Percentiles rank a stretch among this genome's conserved stretches.
Evolutionary conservation across 2,113 vertebrate species (phyloP).

Genomic region (Petrocephalus microphthalmus): DNA sequence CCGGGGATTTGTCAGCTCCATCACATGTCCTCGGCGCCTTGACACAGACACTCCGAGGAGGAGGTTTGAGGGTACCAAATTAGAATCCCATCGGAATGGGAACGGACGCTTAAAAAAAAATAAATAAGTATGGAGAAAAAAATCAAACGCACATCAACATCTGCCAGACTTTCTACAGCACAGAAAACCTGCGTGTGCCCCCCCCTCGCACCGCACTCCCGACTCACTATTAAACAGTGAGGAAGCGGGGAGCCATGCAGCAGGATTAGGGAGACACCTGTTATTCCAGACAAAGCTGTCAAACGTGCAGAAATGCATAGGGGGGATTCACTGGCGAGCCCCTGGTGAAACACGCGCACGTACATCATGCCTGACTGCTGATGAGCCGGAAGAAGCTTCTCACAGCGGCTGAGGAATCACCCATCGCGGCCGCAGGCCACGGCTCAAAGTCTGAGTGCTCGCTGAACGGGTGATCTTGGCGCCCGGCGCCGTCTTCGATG

Average conservation of each 20-base stretch:
- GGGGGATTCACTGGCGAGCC: conserved; percentile 3
- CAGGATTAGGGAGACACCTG: conserved; percentile 38
- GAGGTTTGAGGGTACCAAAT: conserved; percentile 11
- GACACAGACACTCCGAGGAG: background rate
- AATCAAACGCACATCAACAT: conserved; percentile 7
- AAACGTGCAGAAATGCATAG: conserved; percentile 14
- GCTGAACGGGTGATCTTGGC: background rate
- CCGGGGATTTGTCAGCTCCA: conserved; percentile 38
- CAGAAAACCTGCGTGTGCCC: conserved; percentile 1
- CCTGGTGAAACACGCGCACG: conserved; percentile 16
- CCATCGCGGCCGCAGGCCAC: background rate
- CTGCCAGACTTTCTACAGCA: conserved; percentile 13
- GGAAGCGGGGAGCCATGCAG: conserved; percentile 28
- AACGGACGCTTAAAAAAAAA: conserved; percentile 13
- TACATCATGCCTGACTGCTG: background rate
- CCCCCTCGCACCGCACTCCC: background rate
- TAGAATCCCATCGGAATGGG: conserved; percentile 14
- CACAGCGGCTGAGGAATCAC: background rate
- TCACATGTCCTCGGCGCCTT: conserved; percentile 19
- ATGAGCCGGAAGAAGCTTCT: background rate
- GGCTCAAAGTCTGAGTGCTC: background rate
- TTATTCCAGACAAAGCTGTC: conserved; percentile 39
- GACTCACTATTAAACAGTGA: conserved; percentile 2
- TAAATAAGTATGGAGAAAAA: background rate
- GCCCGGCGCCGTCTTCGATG: background rate